phyloP scores from a whole-genome alignment of 2,113 vertebrate species.

The Phalacrocorax carbo region DNA sequence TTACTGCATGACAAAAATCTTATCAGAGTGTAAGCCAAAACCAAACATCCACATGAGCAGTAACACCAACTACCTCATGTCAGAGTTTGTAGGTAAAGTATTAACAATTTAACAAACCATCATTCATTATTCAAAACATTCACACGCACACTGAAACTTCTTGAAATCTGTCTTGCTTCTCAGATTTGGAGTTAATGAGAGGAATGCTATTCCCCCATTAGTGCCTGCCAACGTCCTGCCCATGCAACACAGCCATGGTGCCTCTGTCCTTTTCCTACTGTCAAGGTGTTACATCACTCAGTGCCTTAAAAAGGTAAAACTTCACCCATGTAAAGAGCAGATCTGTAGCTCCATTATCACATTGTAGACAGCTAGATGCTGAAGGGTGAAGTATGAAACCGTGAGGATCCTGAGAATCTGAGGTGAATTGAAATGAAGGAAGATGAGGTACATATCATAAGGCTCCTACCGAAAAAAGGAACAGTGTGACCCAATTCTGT shows the following conservation, averaged over 20 bases:
- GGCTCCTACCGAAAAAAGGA: not conserved
- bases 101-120: not conserved
- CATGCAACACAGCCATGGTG: not conserved
- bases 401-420: not conserved
- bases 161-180: not conserved
- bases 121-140: not conserved
- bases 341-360: not conserved
- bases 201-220: not conserved
- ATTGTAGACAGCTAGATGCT: not conserved
- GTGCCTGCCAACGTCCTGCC: not conserved
- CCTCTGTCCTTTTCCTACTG: not conserved
- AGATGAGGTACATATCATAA: not conserved
- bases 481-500: not conserved
- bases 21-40: not conserved
- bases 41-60: not conserved
- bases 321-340: not conserved
- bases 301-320: not conserved
- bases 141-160: not conserved
- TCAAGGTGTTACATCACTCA: not conserved
- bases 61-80: not conserved
- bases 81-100: not conserved
- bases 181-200: not conserved
- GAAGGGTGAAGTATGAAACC: not conserved
- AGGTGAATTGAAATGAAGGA: not conserved
- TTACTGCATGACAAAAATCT: not conserved